Percentiles rank a stretch among this genome's conserved stretches.
These are phyloP conservation scores for Numenius phaeopus DNA, from an alignment of 2,797 vertebrate genomes.

Conservation along the genomic window DNA sequence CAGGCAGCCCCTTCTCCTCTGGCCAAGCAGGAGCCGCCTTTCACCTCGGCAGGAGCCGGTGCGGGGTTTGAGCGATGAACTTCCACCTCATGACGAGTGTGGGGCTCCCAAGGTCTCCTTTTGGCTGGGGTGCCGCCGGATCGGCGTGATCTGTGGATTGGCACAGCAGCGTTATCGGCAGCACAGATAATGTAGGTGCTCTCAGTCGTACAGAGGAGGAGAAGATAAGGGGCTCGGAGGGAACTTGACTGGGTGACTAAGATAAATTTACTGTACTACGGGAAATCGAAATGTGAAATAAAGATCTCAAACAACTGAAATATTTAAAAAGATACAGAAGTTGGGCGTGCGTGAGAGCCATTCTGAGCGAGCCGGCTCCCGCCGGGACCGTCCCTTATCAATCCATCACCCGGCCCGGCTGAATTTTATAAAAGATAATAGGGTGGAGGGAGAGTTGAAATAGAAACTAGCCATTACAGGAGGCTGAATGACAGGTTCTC, in stretches of 20 bases:
- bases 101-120: neutral
- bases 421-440: constrained; percentile 78
- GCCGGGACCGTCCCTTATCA: constrained; percentile 53
- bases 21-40: accelerated
- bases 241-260: constrained; percentile 77
- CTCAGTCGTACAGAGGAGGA: constrained; percentile 40
- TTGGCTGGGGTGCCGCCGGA: neutral
- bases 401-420: constrained; percentile 64
- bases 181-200: constrained; percentile 71
- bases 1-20: neutral
- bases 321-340: constrained; percentile 80
- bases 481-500: constrained; percentile 65
- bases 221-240: constrained; percentile 74
- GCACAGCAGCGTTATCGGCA: constrained; percentile 39
- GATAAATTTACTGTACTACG: constrained; percentile 80
- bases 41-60: neutral
- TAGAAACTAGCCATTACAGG: constrained; percentile 75
- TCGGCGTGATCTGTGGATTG: accelerated
- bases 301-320: constrained; percentile 79
- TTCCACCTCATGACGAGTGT: accelerated
- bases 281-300: constrained; percentile 84
- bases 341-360: neutral
- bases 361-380: neutral
- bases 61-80: accelerated
- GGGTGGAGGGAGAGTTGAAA: constrained; percentile 74